phyloP scores from a whole-genome alignment of 2,113 vertebrate genomes.

The Coptodon bakossiorum region DNA sequence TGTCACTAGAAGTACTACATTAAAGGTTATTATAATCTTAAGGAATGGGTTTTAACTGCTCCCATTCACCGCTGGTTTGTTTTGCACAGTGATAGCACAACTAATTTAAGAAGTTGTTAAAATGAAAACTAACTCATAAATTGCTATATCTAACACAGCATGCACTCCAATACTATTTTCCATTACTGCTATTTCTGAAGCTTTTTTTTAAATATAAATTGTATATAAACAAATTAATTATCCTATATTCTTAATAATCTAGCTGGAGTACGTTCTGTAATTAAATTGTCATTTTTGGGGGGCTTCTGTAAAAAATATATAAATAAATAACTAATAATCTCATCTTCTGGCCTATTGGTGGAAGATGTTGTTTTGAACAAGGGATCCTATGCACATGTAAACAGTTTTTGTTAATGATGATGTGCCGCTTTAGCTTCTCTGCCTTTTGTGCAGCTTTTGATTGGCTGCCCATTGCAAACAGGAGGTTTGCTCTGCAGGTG shows the following conservation, averaged over 20 bases:
- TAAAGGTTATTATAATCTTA: background rate
- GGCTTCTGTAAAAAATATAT: background rate
- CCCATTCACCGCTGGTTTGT: background rate
- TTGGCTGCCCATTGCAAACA: background rate
- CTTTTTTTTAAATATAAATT: fast-evolving
- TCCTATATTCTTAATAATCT: background rate
- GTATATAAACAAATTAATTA: background rate
- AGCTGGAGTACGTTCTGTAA: background rate
- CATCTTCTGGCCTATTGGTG: background rate
- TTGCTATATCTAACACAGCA: background rate
- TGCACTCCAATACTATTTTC: background rate
- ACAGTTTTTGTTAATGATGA: background rate
- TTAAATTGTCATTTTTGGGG: background rate
- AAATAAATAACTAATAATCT: background rate
- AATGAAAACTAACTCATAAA: background rate
- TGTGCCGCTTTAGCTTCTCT: background rate
- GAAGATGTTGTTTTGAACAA: background rate
- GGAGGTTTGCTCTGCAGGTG: background rate
- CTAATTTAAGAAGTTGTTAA: background rate
- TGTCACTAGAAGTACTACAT: background rate
- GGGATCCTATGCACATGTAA: background rate
- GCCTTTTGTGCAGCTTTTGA: background rate
- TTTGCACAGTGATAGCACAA: background rate
- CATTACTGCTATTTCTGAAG: background rate
- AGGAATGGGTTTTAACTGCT: background rate